Conservation (phyloP, 2,888 invertebrate genomes). For the Rhimphoctona megacephalus region DNA sequence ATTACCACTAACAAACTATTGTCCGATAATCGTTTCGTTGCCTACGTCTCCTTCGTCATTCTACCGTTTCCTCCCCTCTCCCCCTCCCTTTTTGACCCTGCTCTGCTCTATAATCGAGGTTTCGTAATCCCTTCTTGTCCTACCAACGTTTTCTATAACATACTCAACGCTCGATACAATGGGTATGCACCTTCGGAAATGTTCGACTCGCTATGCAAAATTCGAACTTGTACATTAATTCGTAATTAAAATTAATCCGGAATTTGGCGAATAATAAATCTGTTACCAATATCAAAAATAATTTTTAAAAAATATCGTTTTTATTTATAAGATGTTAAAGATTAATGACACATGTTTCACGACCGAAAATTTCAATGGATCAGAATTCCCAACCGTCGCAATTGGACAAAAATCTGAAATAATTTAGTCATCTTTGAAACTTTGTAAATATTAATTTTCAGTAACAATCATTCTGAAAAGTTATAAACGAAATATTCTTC, state of each 20-base stretch:
- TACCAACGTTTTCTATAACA: constrained; percentile 43
- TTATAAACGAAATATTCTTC: no score
- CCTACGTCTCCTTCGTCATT: constrained; percentile 61
- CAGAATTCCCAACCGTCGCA: neutral
- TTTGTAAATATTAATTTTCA: no score
- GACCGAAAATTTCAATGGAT: neutral
- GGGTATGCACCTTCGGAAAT: constrained; percentile 18
- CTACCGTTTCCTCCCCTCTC: constrained; percentile 33
- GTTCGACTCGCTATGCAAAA: neutral
- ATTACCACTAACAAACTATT: constrained; percentile 85
- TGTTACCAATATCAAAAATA: no score
- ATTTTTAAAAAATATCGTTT: no score
- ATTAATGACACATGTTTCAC: no score
- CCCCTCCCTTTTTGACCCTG: constrained; percentile 68
- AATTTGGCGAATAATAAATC: neutral
- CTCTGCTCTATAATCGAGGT: constrained; percentile 60
- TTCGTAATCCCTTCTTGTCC: constrained; percentile 65
- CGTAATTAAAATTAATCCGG: no score
- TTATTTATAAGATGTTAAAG: neutral
- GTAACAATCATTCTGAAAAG: no score
- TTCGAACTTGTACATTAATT: neutral
- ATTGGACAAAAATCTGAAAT: no score
- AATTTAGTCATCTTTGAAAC: no score
- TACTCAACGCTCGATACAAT: constrained; percentile 59
- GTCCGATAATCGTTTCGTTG: constrained; percentile 82